phyloP scores from a whole-genome alignment of 2,797 vertebrate species.

The Eurystomus glaucurus region DNA sequence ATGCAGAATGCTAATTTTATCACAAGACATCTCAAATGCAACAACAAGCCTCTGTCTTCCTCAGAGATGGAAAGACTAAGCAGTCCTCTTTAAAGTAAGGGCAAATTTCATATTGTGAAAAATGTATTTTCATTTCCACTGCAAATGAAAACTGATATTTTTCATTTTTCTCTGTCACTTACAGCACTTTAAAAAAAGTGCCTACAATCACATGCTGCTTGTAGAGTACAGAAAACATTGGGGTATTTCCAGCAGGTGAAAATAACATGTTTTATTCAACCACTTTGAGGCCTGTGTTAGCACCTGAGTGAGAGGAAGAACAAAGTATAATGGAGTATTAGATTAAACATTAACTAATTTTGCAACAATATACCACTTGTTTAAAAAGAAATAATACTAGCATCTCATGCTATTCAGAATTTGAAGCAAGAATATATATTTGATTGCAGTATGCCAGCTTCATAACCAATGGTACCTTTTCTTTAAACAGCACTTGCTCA shows the following conservation, averaged over 20 bases:
- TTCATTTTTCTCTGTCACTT: conserved; percentile 24
- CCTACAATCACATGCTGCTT: not conserved
- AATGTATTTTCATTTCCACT: conserved; percentile 8
- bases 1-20: not conserved
- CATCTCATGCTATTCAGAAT: not conserved
- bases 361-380: not conserved
- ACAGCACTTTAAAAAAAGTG: conserved; percentile 14
- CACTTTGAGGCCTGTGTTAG: not conserved
- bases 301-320: not conserved
- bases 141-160: not conserved
- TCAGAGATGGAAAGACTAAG: not conserved
- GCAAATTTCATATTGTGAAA: not conserved
- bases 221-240: conserved; percentile 19
- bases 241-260: conserved; percentile 38
- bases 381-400: not conserved
- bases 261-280: conserved; percentile 41
- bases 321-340: not conserved
- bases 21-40: not conserved
- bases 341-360: conserved; percentile 11
- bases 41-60: not conserved
- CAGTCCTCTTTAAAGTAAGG: not conserved
- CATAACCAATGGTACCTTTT: not conserved
- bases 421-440: not conserved
- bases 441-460: not conserved
- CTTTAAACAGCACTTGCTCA: not conserved